Conservation (phyloP, 1,140 invertebrate species). For the Drosophila aff. region DNA sequence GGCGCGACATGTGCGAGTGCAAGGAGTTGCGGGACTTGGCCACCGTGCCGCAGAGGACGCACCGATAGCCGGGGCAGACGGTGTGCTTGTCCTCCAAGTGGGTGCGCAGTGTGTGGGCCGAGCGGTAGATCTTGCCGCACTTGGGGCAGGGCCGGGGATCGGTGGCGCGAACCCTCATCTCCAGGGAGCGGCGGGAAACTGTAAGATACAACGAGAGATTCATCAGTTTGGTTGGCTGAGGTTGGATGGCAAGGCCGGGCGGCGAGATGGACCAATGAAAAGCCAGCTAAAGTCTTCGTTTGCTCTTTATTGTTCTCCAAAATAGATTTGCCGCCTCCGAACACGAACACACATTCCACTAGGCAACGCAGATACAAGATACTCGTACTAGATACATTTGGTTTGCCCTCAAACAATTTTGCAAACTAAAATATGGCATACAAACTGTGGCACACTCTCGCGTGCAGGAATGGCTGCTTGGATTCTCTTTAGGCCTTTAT, state of each 20-base stretch:
- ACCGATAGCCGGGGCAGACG: slow-evolving; percentile 95
- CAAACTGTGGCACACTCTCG: slow-evolving; percentile 45
- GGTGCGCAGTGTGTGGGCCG: slow-evolving; percentile 94
- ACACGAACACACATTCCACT: slow-evolving; percentile 34
- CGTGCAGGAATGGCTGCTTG: slow-evolving; percentile 28
- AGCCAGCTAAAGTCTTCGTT: slow-evolving; percentile 60
- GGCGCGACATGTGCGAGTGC: slow-evolving; percentile 96
- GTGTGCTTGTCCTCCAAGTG: slow-evolving; percentile 97
- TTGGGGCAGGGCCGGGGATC: slow-evolving; percentile 96
- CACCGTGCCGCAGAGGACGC: slow-evolving; percentile 95
- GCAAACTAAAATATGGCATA: slow-evolving; percentile 70
- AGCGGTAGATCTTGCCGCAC: slow-evolving; percentile 96
- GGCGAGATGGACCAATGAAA: slow-evolving; percentile 6
- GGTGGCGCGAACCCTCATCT: slow-evolving; percentile 94
- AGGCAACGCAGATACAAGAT: slow-evolving; percentile 68
- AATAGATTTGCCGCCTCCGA: slow-evolving; percentile 73
- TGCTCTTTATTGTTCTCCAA: slow-evolving; percentile 80
- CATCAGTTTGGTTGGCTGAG: not conserved
- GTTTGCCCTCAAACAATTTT: slow-evolving; percentile 61
- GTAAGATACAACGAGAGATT: slow-evolving; percentile 45
- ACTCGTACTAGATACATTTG: slow-evolving; percentile 41
- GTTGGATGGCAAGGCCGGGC: not conserved
- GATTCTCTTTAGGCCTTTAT: slow-evolving; percentile 46
- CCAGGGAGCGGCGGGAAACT: slow-evolving; percentile 91
- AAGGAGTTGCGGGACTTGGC: slow-evolving; percentile 95